Evolutionary conservation across 2,113 vertebrate species (phyloP).

Genomic region (Gnathonemus longibarbis): DNA sequence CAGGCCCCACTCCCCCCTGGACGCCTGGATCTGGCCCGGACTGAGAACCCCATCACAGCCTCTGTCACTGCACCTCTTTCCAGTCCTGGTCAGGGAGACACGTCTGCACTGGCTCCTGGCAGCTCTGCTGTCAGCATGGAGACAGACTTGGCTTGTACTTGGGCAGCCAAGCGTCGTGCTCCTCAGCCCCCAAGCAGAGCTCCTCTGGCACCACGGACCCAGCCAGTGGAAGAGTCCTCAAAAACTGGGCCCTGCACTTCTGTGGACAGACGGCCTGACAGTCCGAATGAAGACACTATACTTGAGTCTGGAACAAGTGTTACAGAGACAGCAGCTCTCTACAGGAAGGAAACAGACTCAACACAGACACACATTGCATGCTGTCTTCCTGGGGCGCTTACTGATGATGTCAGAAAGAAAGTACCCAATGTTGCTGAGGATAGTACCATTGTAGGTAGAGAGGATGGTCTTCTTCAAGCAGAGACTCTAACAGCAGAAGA

Average conservation of each 20-base stretch:
- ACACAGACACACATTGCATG: background rate
- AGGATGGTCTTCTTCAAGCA: background rate
- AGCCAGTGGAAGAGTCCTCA: conserved; percentile 18
- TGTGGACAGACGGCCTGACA: background rate
- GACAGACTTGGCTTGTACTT: background rate
- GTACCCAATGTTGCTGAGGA: background rate
- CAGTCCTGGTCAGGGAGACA: background rate
- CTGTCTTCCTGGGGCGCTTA: background rate
- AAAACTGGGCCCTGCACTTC: background rate
- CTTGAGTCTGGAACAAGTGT: background rate
- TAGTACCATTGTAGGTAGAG: background rate
- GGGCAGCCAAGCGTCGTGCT: conserved; percentile 44
- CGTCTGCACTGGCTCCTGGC: conserved; percentile 24
- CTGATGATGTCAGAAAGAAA: background rate
- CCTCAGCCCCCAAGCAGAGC: conserved; percentile 43
- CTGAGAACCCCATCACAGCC: background rate
- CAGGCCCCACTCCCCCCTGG: conserved; percentile 29
- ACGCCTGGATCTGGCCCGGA: background rate
- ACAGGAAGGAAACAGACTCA: background rate
- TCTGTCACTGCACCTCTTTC: background rate
- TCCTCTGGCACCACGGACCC: background rate
- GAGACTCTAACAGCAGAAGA: background rate
- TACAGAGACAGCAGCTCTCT: background rate
- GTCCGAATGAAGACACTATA: background rate
- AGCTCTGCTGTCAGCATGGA: conserved; percentile 1